Conservation (phyloP, 1,140 invertebrate genomes). For the Lanistes nyassanus region DNA sequence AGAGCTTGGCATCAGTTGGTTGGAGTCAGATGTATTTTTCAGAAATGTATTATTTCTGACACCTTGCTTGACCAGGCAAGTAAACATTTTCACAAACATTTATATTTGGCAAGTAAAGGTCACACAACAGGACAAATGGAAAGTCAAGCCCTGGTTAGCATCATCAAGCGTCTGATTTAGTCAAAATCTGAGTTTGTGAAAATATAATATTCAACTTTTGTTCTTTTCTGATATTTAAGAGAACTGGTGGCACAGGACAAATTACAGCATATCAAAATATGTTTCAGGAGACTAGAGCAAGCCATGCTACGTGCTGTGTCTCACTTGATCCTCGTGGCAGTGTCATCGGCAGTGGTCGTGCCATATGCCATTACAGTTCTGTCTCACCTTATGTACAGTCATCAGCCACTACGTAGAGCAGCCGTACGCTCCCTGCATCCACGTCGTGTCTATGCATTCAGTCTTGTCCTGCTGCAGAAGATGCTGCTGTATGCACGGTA, state of each 20-base stretch:
- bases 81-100: too few relatives aligned
- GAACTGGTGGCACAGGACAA: background rate
- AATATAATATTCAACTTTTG: background rate
- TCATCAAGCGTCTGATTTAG: too few relatives aligned
- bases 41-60: too few relatives aligned
- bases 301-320: constrained; percentile 33
- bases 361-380: constrained; percentile 59
- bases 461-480: constrained; percentile 52
- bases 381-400: constrained; percentile 58
- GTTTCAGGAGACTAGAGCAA: constrained; percentile 18
- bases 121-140: too few relatives aligned
- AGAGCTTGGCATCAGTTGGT: too few relatives aligned
- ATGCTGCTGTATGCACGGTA: constrained; percentile 49
- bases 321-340: constrained; percentile 34
- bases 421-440: constrained; percentile 54
- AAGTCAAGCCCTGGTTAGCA: too few relatives aligned
- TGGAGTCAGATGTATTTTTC: too few relatives aligned
- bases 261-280: background rate
- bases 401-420: constrained; percentile 47
- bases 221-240: background rate
- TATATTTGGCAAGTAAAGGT: too few relatives aligned
- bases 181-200: background rate
- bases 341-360: constrained; percentile 49
- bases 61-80: too few relatives aligned
- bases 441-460: constrained; percentile 61